Evolutionary conservation across 2,888 invertebrate genomes (phyloP).

Genomic region (Chaetoderma sp.): DNA sequence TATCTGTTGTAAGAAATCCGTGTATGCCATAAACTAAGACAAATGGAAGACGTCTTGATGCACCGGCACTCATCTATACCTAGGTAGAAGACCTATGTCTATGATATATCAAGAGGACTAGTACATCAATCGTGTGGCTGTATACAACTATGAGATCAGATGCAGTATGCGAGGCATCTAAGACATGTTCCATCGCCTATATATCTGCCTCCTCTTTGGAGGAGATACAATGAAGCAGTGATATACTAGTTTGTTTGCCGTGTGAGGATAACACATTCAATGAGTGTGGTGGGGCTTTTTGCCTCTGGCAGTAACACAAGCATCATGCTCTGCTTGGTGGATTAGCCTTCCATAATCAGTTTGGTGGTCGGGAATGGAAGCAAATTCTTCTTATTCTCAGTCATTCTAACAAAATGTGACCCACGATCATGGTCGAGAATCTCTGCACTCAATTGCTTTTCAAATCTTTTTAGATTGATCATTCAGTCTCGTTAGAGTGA

Average conservation of each 20-base stretch:
- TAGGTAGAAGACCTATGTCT: background rate
- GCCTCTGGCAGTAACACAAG: background rate
- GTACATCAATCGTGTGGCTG: background rate
- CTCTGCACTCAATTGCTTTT: background rate
- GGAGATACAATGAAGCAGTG: background rate
- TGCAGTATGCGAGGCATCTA: slow-evolving; percentile 7
- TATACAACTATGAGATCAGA: background rate
- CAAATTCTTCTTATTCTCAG: background rate
- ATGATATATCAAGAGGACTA: slow-evolving; percentile 10
- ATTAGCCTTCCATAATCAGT: background rate
- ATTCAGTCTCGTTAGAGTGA: background rate
- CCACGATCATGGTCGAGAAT: background rate
- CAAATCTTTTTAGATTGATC: background rate
- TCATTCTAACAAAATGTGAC: background rate
- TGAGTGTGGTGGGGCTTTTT: background rate
- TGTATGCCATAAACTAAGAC: background rate
- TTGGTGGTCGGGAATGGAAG: background rate
- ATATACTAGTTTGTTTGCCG: background rate
- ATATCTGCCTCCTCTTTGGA: too few relatives aligned
- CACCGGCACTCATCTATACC: slow-evolving; percentile 15
- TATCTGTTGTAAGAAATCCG: background rate
- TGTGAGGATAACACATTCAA: background rate
- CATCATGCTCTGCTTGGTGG: background rate
- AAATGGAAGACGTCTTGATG: background rate
- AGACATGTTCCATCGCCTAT: slow-evolving; percentile 10